Conservation (phyloP, 2,888 invertebrate genomes). For the Diachrysia chrysitis region DNA sequence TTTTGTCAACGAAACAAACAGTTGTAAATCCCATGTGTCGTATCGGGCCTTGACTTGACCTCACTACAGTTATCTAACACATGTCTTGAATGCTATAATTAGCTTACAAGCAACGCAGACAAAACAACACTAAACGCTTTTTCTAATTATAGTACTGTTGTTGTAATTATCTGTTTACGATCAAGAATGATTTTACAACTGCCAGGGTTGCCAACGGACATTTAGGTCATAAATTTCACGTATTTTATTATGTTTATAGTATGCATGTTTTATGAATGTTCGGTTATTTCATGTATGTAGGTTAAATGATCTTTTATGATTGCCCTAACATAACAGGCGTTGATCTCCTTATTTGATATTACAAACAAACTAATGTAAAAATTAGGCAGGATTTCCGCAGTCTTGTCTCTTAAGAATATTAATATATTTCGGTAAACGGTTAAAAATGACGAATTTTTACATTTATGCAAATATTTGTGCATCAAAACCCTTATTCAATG, state of each 20-base stretch:
- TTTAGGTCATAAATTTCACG: conserved; percentile 23
- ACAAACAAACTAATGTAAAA: not conserved
- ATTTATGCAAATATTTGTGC: no score
- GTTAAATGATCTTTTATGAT: not conserved
- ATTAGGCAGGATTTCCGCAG: not conserved
- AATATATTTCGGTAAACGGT: not conserved
- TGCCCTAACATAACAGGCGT: not conserved
- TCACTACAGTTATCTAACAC: conserved; percentile 59
- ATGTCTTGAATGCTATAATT: conserved; percentile 61
- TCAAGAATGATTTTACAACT: conserved; percentile 54
- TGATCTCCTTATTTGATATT: conserved; percentile 1
- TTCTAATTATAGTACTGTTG: conserved; percentile 67
- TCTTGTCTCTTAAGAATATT: not conserved
- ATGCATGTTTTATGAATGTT: conserved; percentile 23
- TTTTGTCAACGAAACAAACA: conserved; percentile 35
- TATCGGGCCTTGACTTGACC: conserved; percentile 60
- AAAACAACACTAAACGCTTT: conserved; percentile 59
- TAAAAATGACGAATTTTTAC: no score
- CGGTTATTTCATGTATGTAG: not conserved
- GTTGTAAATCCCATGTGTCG: conserved; percentile 54
- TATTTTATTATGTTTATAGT: conserved; percentile 38
- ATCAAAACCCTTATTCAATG: no score
- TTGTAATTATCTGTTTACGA: conserved; percentile 62
- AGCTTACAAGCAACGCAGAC: conserved; percentile 58
- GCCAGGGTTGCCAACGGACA: conserved; percentile 40